These are phyloP conservation scores for Brotula barbata DNA, from an alignment of 2,797 vertebrate species.

Conservation along the genomic window DNA sequence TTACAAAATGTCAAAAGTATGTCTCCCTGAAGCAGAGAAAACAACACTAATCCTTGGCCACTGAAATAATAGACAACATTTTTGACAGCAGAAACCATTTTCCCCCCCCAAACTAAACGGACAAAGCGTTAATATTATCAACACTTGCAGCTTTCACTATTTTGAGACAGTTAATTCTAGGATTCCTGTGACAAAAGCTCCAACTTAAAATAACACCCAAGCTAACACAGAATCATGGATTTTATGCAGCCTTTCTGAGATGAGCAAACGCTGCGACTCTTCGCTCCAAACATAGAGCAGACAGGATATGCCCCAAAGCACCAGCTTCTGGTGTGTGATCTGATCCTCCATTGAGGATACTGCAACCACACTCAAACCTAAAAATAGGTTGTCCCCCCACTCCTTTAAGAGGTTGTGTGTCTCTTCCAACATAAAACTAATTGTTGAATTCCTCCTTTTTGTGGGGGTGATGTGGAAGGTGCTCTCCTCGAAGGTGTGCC, in stretches of 20 bases:
- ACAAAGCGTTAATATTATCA: constrained; percentile 8
- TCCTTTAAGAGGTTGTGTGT: constrained; percentile 35
- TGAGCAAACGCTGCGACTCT: constrained; percentile 41
- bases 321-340: constrained; percentile 37
- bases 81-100: constrained; percentile 63
- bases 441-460: constrained; percentile 55
- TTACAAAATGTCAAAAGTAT: constrained; percentile 44
- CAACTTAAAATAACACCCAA: constrained; percentile 47
- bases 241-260: constrained; percentile 52
- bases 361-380: constrained; percentile 50
- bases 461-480: constrained; percentile 58
- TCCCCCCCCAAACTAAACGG: constrained; percentile 48
- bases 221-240: constrained; percentile 36
- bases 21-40: constrained; percentile 56
- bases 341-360: constrained; percentile 42
- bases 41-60: constrained; percentile 66
- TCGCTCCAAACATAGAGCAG: constrained; percentile 41
- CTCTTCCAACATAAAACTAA: constrained; percentile 58
- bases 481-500: constrained; percentile 50
- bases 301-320: constrained; percentile 45
- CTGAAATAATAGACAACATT: constrained; percentile 58
- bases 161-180: constrained; percentile 30
- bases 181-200: constrained; percentile 50
- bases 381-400: constrained; percentile 52
- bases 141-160: constrained; percentile 36